These are phyloP conservation scores for Tinamus guttatus DNA, from an alignment of 2,113 vertebrate genomes.

Conservation along the genomic window DNA sequence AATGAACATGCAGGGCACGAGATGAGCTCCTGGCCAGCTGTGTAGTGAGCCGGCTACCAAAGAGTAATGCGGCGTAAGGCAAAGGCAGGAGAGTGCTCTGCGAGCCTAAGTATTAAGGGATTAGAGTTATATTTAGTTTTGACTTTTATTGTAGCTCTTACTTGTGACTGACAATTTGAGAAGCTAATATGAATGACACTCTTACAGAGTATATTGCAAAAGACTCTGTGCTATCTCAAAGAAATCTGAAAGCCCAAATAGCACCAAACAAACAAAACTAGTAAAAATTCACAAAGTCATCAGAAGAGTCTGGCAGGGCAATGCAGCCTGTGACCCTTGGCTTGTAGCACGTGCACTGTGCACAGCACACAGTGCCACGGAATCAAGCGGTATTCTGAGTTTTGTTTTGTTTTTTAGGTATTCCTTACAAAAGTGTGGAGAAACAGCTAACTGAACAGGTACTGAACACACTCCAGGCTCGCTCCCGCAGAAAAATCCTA, in stretches of 20 bases:
- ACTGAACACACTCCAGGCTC: neutral
- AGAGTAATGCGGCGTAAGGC: neutral
- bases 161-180: neutral
- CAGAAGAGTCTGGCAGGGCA: fast-evolving
- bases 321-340: neutral
- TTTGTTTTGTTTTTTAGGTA: fast-evolving
- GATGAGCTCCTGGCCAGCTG: neutral
- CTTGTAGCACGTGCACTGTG: fast-evolving
- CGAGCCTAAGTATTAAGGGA: neutral
- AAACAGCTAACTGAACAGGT: neutral
- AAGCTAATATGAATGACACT: neutral
- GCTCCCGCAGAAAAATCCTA: neutral
- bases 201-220: fast-evolving
- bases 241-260: neutral
- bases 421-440: neutral
- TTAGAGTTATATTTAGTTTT: fast-evolving
- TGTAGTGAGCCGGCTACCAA: neutral
- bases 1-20: neutral
- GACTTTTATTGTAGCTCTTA: neutral
- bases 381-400: neutral
- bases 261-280: neutral
- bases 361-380: fast-evolving
- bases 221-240: neutral
- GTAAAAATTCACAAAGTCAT: neutral
- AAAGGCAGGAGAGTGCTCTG: neutral